phyloP scores from a whole-genome alignment of 2,888 invertebrate genomes.

The Tenthredo livida region DNA sequence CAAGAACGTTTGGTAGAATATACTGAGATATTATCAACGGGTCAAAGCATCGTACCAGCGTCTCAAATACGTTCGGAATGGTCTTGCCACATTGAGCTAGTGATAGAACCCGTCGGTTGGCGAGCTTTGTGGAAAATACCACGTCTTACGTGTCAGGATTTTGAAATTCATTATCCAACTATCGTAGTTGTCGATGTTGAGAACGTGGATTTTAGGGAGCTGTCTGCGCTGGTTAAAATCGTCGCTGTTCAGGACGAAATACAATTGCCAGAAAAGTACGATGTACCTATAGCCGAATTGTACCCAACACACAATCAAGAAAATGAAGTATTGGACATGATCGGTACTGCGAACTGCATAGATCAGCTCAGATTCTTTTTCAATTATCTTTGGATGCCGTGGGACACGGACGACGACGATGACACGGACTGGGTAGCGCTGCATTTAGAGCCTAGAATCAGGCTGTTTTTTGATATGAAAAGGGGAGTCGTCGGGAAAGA shows the following conservation, averaged over 20 bases:
- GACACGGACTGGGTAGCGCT: conserved; percentile 81
- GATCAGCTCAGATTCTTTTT: conserved; percentile 85
- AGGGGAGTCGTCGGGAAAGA: conserved; percentile 79
- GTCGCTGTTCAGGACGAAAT: conserved; percentile 84
- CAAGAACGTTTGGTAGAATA: conserved; percentile 81
- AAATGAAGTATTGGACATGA: conserved; percentile 80
- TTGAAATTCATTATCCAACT: conserved; percentile 84
- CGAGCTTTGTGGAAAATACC: conserved; percentile 86
- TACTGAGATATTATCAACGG: conserved; percentile 78
- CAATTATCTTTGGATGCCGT: conserved; percentile 85
- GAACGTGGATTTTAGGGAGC: conserved; percentile 80
- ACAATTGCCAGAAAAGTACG: conserved; percentile 81
- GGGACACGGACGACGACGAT: conserved; percentile 85
- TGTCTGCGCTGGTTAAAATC: conserved; percentile 82
- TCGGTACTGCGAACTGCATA: conserved; percentile 83
- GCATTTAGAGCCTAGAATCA: conserved; percentile 80
- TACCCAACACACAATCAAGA: conserved; percentile 85
- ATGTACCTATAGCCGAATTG: conserved; percentile 82
- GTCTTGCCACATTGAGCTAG: conserved; percentile 81
- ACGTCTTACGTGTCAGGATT: conserved; percentile 82
- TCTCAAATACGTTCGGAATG: conserved; percentile 80
- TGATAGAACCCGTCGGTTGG: conserved; percentile 85
- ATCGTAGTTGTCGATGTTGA: conserved; percentile 82
- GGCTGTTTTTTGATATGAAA: conserved; percentile 82
- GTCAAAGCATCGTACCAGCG: conserved; percentile 76